These are phyloP conservation scores for human (Homo sapiens) DNA, from an alignment of 2,113 vertebrate genomes.

Conservation along the genomic window DNA sequence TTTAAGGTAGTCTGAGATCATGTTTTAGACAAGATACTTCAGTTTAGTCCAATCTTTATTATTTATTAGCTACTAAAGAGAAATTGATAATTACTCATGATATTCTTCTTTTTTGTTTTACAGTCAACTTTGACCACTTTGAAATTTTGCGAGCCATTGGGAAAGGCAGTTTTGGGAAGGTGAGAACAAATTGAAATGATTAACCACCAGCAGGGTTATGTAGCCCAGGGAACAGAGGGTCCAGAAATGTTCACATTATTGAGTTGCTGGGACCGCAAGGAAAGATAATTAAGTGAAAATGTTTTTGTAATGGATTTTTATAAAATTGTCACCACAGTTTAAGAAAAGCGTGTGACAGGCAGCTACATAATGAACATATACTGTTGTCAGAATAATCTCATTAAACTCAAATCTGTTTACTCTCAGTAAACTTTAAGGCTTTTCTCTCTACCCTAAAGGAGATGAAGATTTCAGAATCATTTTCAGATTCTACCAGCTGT, in stretches of 20 bases:
- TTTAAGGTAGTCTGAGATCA: background rate
- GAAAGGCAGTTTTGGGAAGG: constrained; percentile 99
- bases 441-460: background rate
- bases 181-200: constrained; percentile 78
- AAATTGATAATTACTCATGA: background rate
- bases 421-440: background rate
- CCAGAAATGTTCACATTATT: background rate
- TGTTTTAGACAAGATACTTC: background rate
- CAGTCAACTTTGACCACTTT: constrained; percentile 98
- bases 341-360: background rate
- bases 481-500: background rate
- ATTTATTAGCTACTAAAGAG: background rate
- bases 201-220: background rate
- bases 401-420: background rate
- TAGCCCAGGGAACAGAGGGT: background rate
- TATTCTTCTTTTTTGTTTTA: constrained; percentile 70
- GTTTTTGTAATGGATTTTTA: background rate
- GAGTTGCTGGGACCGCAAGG: background rate
- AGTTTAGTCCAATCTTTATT: background rate
- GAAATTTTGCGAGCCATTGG: constrained; percentile 98
- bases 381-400: background rate
- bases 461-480: background rate
- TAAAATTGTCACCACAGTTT: background rate
- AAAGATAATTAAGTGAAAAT: background rate
- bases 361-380: background rate